Percentiles rank a stretch among this genome's conserved stretches.
These are phyloP conservation scores for Serripes groenlandicus DNA, from an alignment of 2,888 invertebrate species.

Conservation along the genomic window DNA sequence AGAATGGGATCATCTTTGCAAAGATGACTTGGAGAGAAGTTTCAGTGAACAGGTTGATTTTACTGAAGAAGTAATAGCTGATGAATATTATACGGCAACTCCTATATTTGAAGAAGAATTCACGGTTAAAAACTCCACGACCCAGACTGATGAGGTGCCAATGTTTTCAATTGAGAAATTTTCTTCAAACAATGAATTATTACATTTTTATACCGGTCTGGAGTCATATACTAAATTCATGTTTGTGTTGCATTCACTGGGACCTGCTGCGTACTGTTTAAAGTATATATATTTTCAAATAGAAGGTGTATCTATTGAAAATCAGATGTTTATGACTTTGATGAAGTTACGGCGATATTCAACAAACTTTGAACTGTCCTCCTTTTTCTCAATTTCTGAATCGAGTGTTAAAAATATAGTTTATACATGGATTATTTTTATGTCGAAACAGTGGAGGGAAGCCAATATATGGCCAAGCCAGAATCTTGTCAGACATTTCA, in stretches of 20 bases:
- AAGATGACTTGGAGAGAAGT: neutral
- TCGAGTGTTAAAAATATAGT: slow-evolving; percentile 55
- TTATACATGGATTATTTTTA: slow-evolving; percentile 65
- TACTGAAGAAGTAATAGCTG: neutral
- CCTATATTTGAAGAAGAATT: neutral
- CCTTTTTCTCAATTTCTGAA: slow-evolving; percentile 57
- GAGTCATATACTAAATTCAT: slow-evolving; percentile 32
- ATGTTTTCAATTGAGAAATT: slow-evolving; percentile 38
- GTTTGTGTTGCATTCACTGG: slow-evolving; percentile 36
- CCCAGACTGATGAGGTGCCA: slow-evolving; percentile 22
- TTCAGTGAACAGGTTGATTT: neutral
- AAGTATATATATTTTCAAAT: slow-evolving; percentile 27
- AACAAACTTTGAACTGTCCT: slow-evolving; percentile 54
- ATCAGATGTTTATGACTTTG: slow-evolving; percentile 54
- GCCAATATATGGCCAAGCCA: slow-evolving; percentile 59
- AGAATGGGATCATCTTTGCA: neutral
- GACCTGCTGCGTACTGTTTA: slow-evolving; percentile 43
- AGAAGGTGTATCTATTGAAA: slow-evolving; percentile 28
- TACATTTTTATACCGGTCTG: slow-evolving; percentile 42
- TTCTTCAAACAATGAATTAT: slow-evolving; percentile 20
- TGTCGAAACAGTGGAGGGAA: slow-evolving; percentile 63
- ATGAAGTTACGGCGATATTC: slow-evolving; percentile 50
- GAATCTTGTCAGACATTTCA: slow-evolving; percentile 61
- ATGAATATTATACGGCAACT: neutral
- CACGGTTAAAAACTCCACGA: neutral